Evolutionary conservation across 2,888 invertebrate species (phyloP).

Genomic region (Lysandra coridon): DNA sequence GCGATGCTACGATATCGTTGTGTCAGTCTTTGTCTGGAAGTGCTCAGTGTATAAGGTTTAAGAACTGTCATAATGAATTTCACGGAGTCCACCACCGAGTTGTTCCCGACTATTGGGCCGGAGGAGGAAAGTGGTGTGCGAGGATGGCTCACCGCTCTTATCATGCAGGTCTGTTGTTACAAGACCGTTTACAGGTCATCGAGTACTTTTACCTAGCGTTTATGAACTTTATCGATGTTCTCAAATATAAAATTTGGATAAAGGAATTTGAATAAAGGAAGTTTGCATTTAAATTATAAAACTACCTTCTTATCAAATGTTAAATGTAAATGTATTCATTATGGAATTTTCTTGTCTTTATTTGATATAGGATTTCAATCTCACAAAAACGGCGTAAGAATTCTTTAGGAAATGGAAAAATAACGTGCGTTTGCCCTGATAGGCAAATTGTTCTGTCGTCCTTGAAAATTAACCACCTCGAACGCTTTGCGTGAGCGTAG

Average conservation of each 20-base stretch:
- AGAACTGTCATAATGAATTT: slow-evolving; percentile 46
- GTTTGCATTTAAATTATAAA: neutral
- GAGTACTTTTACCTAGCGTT: neutral
- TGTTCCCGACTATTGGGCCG: slow-evolving; percentile 42
- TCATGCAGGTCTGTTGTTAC: slow-evolving; percentile 64
- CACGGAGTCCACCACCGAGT: slow-evolving; percentile 42
- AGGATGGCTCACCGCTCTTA: slow-evolving; percentile 59
- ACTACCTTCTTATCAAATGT: neutral
- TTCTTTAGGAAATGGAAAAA: neutral
- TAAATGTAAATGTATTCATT: neutral
- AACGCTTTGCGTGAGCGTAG: neutral
- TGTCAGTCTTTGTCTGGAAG: slow-evolving; percentile 35
- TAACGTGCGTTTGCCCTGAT: neutral
- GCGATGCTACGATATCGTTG: slow-evolving; percentile 2
- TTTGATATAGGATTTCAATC: neutral
- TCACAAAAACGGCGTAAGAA: neutral
- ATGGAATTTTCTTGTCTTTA: neutral
- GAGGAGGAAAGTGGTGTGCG: slow-evolving; percentile 52
- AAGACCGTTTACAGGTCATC: neutral
- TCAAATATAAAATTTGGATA: neutral
- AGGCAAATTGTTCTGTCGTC: slow-evolving; percentile 1
- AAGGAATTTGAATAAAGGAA: neutral
- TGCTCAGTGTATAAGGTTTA: slow-evolving; percentile 47
- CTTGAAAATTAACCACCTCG: neutral
- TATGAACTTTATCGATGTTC: neutral